Conservation (phyloP, 2,888 invertebrate species). For the Holacanthella duospinosa region DNA sequence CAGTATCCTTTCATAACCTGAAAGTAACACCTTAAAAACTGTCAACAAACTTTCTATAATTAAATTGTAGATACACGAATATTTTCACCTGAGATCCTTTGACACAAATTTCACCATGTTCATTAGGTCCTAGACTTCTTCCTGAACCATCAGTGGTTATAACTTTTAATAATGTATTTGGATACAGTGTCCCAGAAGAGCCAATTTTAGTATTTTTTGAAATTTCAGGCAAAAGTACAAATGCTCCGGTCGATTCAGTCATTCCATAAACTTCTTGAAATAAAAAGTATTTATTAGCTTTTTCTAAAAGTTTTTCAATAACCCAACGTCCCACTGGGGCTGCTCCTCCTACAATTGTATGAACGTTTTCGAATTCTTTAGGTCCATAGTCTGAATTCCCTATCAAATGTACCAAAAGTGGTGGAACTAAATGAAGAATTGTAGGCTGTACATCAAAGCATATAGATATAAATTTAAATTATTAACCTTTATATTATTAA, state of each 20-base stretch:
- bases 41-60: no score
- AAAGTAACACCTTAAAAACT: not conserved
- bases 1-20: conserved; percentile 62
- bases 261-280: conserved; percentile 22
- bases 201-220: conserved; percentile 49
- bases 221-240: conserved; percentile 5
- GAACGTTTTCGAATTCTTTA: conserved; percentile 55
- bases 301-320: conserved; percentile 45
- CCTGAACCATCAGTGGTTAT: conserved; percentile 49
- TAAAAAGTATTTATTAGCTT: conserved; percentile 13
- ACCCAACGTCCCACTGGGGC: conserved; percentile 51
- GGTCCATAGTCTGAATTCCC: conserved; percentile 56
- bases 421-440: conserved; percentile 54
- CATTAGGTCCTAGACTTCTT: conserved; percentile 50
- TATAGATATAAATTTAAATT: no score
- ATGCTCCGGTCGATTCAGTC: conserved; percentile 43
- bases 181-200: conserved; percentile 56
- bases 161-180: conserved; percentile 58
- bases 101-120: conserved; percentile 62
- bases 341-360: conserved; percentile 52
- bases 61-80: no score
- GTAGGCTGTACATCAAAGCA: conserved; percentile 38
- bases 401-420: conserved; percentile 61
- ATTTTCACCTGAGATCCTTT: conserved; percentile 67
- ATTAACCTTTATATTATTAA: no score